Percentiles rank a stretch among this genome's conserved stretches.
phyloP scores from a whole-genome alignment of 2,113 vertebrate genomes.

The Brachionichthys hirsutus region DNA sequence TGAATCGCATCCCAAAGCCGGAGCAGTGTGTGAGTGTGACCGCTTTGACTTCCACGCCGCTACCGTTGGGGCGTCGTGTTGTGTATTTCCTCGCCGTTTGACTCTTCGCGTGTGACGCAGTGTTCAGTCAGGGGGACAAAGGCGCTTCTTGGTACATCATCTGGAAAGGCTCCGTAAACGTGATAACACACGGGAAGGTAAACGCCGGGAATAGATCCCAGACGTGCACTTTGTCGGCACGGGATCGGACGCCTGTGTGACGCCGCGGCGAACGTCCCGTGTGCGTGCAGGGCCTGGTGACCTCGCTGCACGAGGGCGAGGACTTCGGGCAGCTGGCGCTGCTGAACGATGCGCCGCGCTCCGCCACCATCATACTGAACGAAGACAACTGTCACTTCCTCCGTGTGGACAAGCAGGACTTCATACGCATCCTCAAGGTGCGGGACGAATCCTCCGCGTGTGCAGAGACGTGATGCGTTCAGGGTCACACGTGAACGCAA shows the following conservation, averaged over 20 bases:
- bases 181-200: conserved; percentile 96
- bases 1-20: conserved; percentile 88
- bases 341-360: conserved; percentile 90
- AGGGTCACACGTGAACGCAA: too few species aligned
- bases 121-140: conserved; percentile 97
- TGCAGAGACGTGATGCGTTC: too few species aligned
- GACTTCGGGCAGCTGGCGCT: conserved; percentile 94
- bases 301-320: conserved; percentile 90
- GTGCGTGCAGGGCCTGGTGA: conserved; percentile 84
- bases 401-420: conserved; percentile 93
- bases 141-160: conserved; percentile 97
- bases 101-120: conserved; percentile 64
- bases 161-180: conserved; percentile 97
- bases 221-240: too few species aligned
- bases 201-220: neutral
- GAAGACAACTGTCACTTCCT: conserved; percentile 96
- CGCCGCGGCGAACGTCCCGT: neutral
- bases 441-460: neutral
- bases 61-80: neutral
- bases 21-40: conserved; percentile 88
- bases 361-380: conserved; percentile 90
- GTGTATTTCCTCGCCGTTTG: conserved; percentile 1
- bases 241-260: too few species aligned
- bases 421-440: conserved; percentile 94
- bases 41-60: conserved; percentile 32